Base-by-base conservation (phyloP, 2,113 vertebrate genomes). In the Marcusenius ussheri region DNA sequence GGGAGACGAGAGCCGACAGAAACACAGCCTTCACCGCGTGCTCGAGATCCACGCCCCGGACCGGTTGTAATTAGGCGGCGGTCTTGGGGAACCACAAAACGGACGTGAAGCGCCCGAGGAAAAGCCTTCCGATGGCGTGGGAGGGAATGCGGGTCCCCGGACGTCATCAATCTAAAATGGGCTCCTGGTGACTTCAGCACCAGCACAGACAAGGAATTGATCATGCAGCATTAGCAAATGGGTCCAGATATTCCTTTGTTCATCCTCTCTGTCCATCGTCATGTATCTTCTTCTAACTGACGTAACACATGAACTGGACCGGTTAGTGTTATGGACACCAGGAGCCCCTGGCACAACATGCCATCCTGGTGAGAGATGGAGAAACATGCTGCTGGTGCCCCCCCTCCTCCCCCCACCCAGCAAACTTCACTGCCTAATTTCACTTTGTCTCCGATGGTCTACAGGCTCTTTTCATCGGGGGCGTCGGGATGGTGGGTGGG, bases 21-120 rank as follows among this genome's bases (percentile, higher is more conserved):
- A 51, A 51, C 35, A 47, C 88, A 90, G 90, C 50, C 92, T 92
- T 90, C 90, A 88, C 91, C 91, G 90, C 92, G 62, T 90, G 90
- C 89, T 86, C 88, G 85, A 80, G 80, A 91, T 90, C 91, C 89
- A 87, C 90, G 88, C 90, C 86, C 27, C 39, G 91, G 92, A 56
- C 85, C 89, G 19, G 50, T 45, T 49, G 58, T 77, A 90, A 87
- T 93, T 91, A 90, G 93, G 90, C 91, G 89, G 88, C 1, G 49
- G 90, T 87, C 92, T 90, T 89, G 70, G 88, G 90, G 87, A 88
- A 92, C 90, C 89, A n/a, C 93, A 89, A 39, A 45, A 2, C 92
- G 93, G 89, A 91, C 74, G 87, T 89, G 89, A 92, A 66, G 85
- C 17, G 84, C 90, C 51, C 46, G 39, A 42, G 51, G 21, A 70